Conservation (phyloP, 2,113 vertebrate genomes). For the Pagrus major region DNA sequence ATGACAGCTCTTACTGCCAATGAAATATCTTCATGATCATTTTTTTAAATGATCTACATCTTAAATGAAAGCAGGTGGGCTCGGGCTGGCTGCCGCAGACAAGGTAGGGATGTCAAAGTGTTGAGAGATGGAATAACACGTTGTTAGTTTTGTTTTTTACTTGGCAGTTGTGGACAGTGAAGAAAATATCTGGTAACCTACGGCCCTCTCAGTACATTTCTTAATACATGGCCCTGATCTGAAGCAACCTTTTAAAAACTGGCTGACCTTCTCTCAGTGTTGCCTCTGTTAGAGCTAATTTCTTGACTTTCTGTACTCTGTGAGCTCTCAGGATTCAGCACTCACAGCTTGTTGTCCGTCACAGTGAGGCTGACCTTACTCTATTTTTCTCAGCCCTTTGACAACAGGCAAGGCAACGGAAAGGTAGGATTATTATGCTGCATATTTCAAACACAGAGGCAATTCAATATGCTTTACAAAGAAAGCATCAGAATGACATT, state of each 20-base stretch:
- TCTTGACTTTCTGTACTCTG: slow-evolving; percentile 15
- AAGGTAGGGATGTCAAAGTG: neutral
- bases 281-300: slow-evolving; percentile 2
- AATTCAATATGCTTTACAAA: neutral
- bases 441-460: neutral
- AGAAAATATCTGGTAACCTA: neutral
- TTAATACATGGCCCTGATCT: slow-evolving; percentile 4
- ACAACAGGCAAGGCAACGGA: neutral
- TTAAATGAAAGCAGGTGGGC: neutral
- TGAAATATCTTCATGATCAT: neutral
- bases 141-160: neutral
- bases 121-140: neutral
- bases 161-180: neutral
- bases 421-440: neutral
- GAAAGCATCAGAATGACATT: neutral
- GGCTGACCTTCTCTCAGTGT: neutral
- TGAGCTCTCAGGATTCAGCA: slow-evolving; percentile 31
- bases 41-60: neutral
- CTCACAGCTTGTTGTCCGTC: slow-evolving; percentile 22
- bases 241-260: slow-evolving; percentile 32
- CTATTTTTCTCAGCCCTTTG: slow-evolving; percentile 14
- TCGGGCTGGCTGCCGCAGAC: neutral
- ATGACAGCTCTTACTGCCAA: too few species aligned
- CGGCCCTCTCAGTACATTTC: neutral
- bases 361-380: slow-evolving; percentile 41